Evolutionary conservation across 2,113 vertebrate species (phyloP).

Genomic region (Plotosus lineatus): DNA sequence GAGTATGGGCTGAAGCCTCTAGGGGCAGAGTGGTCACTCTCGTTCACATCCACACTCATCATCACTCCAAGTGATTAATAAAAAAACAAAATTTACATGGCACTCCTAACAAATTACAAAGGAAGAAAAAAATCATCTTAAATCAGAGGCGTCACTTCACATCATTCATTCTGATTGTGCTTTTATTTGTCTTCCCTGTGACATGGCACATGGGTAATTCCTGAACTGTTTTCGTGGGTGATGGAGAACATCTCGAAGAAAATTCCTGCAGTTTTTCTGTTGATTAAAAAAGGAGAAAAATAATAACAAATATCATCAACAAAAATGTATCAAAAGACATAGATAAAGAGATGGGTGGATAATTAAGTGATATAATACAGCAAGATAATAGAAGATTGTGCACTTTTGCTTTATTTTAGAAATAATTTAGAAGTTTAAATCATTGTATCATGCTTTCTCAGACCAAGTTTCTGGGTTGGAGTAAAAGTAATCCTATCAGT

Average conservation of each 20-base stretch:
- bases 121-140: neutral
- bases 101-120: slow-evolving; percentile 35
- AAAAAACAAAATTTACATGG: slow-evolving; percentile 39
- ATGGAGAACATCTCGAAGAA: neutral
- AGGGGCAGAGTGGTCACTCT: slow-evolving; percentile 41
- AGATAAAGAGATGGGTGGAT: too few relatives aligned
- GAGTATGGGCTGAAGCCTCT: slow-evolving; percentile 34
- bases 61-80: slow-evolving; percentile 31
- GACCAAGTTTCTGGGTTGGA: neutral
- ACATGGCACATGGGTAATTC: slow-evolving; percentile 5
- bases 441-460: neutral
- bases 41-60: slow-evolving; percentile 31
- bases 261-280: neutral
- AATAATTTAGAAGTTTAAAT: too few relatives aligned
- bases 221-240: neutral
- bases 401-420: neutral
- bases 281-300: neutral
- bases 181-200: neutral
- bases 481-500: neutral
- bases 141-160: slow-evolving; percentile 29
- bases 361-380: too few relatives aligned
- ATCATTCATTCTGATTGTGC: slow-evolving; percentile 21
- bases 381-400: too few relatives aligned
- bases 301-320: neutral
- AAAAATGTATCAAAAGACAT: too few relatives aligned